phyloP scores from a whole-genome alignment of 2,113 vertebrate genomes.

The Herpetotheres cachinnans region DNA sequence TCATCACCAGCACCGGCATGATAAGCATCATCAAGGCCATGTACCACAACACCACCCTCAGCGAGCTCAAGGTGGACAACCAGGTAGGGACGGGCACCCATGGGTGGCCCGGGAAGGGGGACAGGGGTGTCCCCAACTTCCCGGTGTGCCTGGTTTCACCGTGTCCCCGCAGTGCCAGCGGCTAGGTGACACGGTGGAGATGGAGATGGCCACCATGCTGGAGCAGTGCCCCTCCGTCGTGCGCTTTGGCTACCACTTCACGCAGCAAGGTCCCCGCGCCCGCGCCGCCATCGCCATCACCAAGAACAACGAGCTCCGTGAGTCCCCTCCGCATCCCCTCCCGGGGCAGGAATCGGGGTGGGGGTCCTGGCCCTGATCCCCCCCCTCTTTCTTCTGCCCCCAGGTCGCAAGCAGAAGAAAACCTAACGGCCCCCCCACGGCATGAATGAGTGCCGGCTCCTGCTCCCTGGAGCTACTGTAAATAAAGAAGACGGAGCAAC shows the following conservation, averaged over 20 bases:
- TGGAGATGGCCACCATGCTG: conserved; percentile 93
- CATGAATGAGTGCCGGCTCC: accelerated
- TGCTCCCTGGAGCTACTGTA: not conserved
- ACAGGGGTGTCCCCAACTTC: not conserved
- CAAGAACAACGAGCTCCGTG: conserved; percentile 90
- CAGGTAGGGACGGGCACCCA: conserved; percentile 68
- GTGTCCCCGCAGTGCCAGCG: conserved; percentile 79
- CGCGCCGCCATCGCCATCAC: conserved; percentile 89
- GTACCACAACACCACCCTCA: conserved; percentile 76
- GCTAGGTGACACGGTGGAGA: conserved; percentile 89
- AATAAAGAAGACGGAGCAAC: not conserved
- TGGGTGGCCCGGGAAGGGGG: not conserved
- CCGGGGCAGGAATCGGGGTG: accelerated
- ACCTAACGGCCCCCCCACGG: not conserved
- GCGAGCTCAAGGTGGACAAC: conserved; percentile 91
- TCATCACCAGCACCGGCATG: conserved; percentile 90
- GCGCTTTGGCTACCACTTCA: conserved; percentile 93
- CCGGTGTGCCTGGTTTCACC: accelerated
- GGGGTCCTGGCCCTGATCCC: accelerated
- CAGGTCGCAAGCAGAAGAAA: conserved; percentile 78
- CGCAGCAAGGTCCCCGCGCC: conserved; percentile 91
- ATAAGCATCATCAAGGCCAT: conserved; percentile 86
- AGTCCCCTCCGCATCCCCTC: conserved; percentile 22
- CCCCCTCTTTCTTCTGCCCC: too few relatives aligned
- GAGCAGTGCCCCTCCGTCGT: conserved; percentile 89